These are phyloP conservation scores for Mola mola DNA, from an alignment of 2,113 vertebrate species.

Conservation along the genomic window DNA sequence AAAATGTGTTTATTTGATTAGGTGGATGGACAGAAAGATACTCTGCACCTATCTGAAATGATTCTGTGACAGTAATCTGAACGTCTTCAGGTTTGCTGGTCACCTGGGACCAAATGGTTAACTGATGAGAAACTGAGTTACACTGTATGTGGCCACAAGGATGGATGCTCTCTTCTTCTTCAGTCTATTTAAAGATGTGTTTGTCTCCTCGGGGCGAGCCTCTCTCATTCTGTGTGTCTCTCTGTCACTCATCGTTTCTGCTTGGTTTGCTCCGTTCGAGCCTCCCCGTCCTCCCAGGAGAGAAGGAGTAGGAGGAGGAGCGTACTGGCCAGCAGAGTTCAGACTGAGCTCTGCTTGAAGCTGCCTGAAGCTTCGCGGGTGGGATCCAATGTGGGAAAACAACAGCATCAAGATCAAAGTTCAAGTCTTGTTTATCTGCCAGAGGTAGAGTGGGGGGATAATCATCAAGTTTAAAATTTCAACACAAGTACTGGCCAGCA, in stretches of 20 bases:
- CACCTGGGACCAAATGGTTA: no score
- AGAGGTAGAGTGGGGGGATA: background rate
- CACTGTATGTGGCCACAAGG: background rate
- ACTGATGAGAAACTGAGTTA: no score
- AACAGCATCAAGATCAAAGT: background rate
- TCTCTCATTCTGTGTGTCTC: conserved; percentile 13
- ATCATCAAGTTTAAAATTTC: no score
- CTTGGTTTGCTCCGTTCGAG: conserved; percentile 27
- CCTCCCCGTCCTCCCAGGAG: conserved; percentile 20
- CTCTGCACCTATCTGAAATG: no score
- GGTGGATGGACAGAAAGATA: no score
- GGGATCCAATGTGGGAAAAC: background rate
- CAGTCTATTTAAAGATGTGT: conserved; percentile 45
- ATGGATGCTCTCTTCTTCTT: background rate
- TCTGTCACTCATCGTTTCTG: conserved; percentile 48
- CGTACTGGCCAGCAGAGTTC: conserved; percentile 36
- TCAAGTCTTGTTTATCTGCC: background rate
- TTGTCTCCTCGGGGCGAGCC: conserved; percentile 7
- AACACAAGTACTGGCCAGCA: conserved; percentile 39
- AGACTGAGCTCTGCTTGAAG: conserved; percentile 1
- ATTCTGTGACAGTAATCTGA: no score
- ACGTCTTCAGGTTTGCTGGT: no score
- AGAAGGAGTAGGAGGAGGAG: conserved; percentile 2
- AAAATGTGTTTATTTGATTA: no score
- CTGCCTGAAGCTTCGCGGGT: no score